These are phyloP conservation scores for Drosophila pseudoananassae DNA, from an alignment of 1,140 invertebrate species.

Conservation along the genomic window DNA sequence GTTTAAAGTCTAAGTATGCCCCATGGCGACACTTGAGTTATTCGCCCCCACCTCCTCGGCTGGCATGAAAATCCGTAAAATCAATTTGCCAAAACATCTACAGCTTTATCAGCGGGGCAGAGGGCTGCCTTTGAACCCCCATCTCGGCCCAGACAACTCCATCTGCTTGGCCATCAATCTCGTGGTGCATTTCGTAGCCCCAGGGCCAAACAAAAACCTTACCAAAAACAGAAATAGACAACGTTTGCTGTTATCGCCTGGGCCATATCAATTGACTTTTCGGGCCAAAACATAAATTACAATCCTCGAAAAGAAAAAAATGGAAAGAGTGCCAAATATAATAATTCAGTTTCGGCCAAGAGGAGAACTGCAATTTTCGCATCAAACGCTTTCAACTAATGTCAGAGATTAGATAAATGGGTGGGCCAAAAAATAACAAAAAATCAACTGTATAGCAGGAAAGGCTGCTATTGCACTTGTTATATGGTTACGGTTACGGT, in stretches of 20 bases:
- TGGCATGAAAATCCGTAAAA: conserved; percentile 68
- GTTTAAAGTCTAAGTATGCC: conserved; percentile 82
- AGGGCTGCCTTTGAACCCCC: conserved; percentile 49
- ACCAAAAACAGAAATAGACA: conserved; percentile 50
- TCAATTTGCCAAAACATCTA: conserved; percentile 80
- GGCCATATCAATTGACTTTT: conserved; percentile 81
- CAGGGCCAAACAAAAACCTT: conserved; percentile 13
- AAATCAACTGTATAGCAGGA: conserved; percentile 11
- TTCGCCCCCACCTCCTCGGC: conserved; percentile 34
- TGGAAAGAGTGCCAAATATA: conserved; percentile 68
- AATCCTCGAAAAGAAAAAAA: conserved; percentile 31
- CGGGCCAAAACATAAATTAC: conserved; percentile 71
- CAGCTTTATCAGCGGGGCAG: conserved; percentile 65
- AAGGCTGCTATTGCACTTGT: conserved; percentile 42
- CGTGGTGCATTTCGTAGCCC: conserved; percentile 38
- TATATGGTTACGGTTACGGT: conserved; percentile 17
- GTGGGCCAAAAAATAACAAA: conserved; percentile 46
- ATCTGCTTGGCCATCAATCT: conserved; percentile 63
- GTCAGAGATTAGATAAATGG: conserved; percentile 70
- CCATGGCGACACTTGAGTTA: conserved; percentile 72
- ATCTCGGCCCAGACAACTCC: conserved; percentile 65
- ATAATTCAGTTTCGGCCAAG: conserved; percentile 63
- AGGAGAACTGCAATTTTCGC: conserved; percentile 63
- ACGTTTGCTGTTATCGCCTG: conserved; percentile 64
- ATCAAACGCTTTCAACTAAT: conserved; percentile 69